Evolutionary conservation across 2,888 invertebrate genomes (phyloP), one percentile per base, ranked within the genome.

Genomic region (Hypolimnas misippus): DNA sequence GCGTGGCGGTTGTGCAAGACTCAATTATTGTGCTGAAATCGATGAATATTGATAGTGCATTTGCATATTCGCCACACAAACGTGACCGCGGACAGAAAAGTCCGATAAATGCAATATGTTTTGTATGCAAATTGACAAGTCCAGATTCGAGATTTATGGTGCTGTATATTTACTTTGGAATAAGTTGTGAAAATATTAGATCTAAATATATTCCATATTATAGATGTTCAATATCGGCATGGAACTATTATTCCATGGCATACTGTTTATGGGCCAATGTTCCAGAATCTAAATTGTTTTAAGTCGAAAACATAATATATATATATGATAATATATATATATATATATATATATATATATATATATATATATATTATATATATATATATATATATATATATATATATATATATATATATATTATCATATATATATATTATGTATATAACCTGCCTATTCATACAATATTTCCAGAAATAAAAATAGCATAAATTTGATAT

Each of bases 41-140:
- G 49, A 67, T 67, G 65, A 67, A 67, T 67, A 67, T 65, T 67
- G 65, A 67, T 67, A 57, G 67, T 54, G 21, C 40, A 67, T 67
- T 65, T 67, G 67, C 67, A 67, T 67, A 57, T 62, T 59, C 42
- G 49, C 51, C 35, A 40, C 40, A 38, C 40, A 51, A 57, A 66
- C 61, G 60, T 42, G 51, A 52, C 38, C 31, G 52, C 63, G 57
- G 57, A 57, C 63, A 52, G 57, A 60, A 63, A 65, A 65, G 59
- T 38, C 54, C 10, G 29, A 54, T 51, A 21, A 50, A 42, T 38
- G 38, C 35, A 49, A 62, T 29, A 52, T 35, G 57, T 52, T 56
- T 52, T 62, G 51, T 57, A 56, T 62, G 57, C 44, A 53, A 59
- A 53, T 59, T 59, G 53, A 51, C 53, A 53, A 53, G 52, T 53